These are phyloP conservation scores for Acrocephalus scirpaceus DNA, from an alignment of 2,797 vertebrate species.

Conservation along the genomic window DNA sequence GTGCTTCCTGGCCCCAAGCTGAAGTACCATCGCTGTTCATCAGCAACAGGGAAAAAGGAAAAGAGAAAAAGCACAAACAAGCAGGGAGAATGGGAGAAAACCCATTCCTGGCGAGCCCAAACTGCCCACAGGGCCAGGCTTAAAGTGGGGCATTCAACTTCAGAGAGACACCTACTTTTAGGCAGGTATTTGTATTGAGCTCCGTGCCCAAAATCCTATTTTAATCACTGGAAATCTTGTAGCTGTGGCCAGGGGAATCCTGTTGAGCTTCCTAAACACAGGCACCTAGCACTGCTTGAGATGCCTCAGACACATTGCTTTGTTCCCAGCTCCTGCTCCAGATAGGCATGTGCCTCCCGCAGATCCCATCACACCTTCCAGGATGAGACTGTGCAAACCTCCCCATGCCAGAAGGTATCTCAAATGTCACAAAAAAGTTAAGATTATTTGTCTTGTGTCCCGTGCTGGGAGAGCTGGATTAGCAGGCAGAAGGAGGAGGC, in stretches of 20 bases:
- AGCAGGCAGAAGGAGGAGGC: neutral
- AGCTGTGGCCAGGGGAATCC: neutral
- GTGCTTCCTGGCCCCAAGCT: constrained; percentile 38
- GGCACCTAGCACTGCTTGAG: neutral
- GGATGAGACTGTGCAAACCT: accelerated
- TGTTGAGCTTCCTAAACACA: neutral
- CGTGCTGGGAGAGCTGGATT: neutral
- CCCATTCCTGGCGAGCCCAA: neutral
- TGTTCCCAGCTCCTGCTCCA: neutral
- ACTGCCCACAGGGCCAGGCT: neutral
- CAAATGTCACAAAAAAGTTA: neutral
- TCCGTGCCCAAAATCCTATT: neutral
- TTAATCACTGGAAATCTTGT: neutral
- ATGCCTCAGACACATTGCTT: neutral
- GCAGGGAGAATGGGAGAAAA: neutral
- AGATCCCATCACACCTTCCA: neutral
- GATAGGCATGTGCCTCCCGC: neutral
- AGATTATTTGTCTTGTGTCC: neutral
- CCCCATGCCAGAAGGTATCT: neutral
- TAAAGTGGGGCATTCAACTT: neutral
- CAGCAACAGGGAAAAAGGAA: neutral
- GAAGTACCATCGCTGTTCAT: neutral
- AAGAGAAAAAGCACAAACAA: neutral
- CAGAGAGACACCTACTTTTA: neutral
- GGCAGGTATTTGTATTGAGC: neutral